Evolutionary conservation across 2,888 invertebrate species (phyloP), one percentile per base, ranked within the genome.

Genomic region (Agriopis aurantiaria): DNA sequence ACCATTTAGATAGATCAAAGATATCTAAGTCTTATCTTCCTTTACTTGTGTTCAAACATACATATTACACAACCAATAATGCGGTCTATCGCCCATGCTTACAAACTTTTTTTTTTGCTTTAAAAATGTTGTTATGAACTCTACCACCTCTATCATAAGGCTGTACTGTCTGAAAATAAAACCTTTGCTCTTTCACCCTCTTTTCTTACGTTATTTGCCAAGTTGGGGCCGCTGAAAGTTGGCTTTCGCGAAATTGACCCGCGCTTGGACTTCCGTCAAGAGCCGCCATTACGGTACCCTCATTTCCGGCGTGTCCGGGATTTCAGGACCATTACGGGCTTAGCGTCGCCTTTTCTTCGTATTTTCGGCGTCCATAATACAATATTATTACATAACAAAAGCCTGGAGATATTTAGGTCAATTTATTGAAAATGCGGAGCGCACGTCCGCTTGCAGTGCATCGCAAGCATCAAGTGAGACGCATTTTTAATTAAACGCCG

Each of bases 401-500:
- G 57, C 51, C 12, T 51, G 57, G 14, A 67, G 63, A 56, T 60
- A 72, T 74, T 68, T 74, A 64, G 74, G 71, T 49, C 69, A 68
- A 68, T 72, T 81, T 82, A 81, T 80, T 78, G 77, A 74, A 78
- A 76, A 79, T 78, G 69, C 77, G 73, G 77, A 58, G 75, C 80
- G 84, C 81, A 86, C 83, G 87, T 88, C 86, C 83, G 78, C 82
- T 77, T 73, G 71, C 72, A 77, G 76, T 76, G 80, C 78, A 83
- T 85, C 75, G 82, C 83, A 80, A 86, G 84, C 85, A 86, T 88
- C 86, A 91, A 91, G 89, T 91, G 90, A 91, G 90, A 91, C 85
- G 88, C 87, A 88, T 92, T 93, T 93, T 93, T 93, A 92, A 93
- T 93, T 93, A 93, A 92, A 92, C 89, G 85, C 86, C 86, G 80